Base-by-base conservation (phyloP, 2,113 vertebrate genomes). In the Candoia aspera region DNA sequence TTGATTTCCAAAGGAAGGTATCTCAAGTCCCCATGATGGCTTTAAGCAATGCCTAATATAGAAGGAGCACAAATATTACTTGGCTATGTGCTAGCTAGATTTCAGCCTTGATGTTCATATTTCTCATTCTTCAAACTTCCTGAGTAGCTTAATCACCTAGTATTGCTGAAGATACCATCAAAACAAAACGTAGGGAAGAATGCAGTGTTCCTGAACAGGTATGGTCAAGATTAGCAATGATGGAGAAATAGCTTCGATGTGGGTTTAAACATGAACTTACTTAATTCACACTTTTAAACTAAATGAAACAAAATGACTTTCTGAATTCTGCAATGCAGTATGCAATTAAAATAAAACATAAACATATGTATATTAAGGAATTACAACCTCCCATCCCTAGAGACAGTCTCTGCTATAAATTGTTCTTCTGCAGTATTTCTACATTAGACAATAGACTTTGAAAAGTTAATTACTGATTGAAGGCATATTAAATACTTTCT, bases 11-110 rank as follows among this genome's bases (percentile, higher is more conserved):
- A 86, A 37, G 93, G 79, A 55, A 90, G 64, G 73, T 90, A 60
- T 88, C 49, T 93, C 90, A 94, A 92, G 24, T 86, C 62, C 94
- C 57, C 88, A 88, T 95, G 95, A 94, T 94, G 92, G 94, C 93
- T 95, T 96, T 95, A 90, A 0, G 0, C 33, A 85, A 12, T 94
- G 88, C 94, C 84, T 91, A 91, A 87, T 95, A 91, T 92, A 94
- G 91, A 86, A 94, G 92, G 88, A 95, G 90, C 91, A 93, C 95
- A 97, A 92, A 88, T 96, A 95, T 46, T 96, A 91, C 92, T 88
- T 0, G 4, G 88, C 90, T 94, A 88, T 89, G 53, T 92, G 58
- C 86, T 95, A 95, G 93, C 87, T 92, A n/a, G 68, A 79, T 92
- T 96, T 88, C 95, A 96, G 4, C 0, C 2, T 0, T 0, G 91